Evolutionary conservation across 23 tunicate species (phyloP), one percentile per base, ranked within the genome.

Genomic region (Clavelina lepadiformis): DNA sequence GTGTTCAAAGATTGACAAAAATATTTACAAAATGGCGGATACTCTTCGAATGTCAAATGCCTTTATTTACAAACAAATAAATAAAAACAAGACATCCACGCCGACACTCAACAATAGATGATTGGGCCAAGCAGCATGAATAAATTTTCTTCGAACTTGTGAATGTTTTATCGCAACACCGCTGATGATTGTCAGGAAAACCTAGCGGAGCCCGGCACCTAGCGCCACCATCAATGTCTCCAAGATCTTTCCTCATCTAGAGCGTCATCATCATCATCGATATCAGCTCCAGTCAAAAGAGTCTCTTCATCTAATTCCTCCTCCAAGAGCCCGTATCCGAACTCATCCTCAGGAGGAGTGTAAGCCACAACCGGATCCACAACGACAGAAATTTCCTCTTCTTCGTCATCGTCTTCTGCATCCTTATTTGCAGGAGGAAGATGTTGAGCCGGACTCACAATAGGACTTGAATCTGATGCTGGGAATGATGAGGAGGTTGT

Each of bases 221-320:
- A 53, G 21, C 59, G 15, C 26, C 7, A 53, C 26, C 5, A 35
- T 85, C 59, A 85, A 64, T 69, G 93, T 52, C 74, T 70, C 83
- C 93, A 77, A 0, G 83, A 71, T 24, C 82, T 38, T 44, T 76
- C 71, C 27, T 79, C 85, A 11, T 73, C 81, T 21, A 51, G 75
- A 69, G 44, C 71, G 11, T 70, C 83, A 28, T 71, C 91, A 46
- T 58, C 69, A 45, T 86, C 85, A 37, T 86, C 94, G 5, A 51
- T 36, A 27, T 78, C 95, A 44, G 56, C 85, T 50, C 86, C 95
- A 41, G 84, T 73, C 0, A 86, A 76, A 30, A 86, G 80, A 63
- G 95, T 85, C 34, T 86, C 95, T 51, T 86, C 95, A 72, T 86
- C 95, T 19, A 86, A 33, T 54, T 86, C 86, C 31, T 80, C 86